phyloP scores from a whole-genome alignment of 2,888 invertebrate species.

The Panzeria rudis region DNA sequence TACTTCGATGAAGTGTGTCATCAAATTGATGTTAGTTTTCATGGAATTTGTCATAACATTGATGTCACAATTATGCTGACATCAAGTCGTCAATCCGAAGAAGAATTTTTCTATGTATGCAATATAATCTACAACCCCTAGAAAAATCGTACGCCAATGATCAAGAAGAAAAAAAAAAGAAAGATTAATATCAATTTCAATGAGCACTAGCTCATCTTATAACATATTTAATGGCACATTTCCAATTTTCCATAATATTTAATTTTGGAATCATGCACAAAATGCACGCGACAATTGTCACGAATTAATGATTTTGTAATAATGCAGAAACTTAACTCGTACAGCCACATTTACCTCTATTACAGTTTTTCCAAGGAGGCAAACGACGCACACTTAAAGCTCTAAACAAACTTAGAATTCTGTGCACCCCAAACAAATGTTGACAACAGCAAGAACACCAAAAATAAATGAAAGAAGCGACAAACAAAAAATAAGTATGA shows the following conservation, averaged over 20 bases:
- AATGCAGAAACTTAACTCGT: conserved; percentile 53
- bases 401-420: conserved; percentile 26
- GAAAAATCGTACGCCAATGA: too few relatives aligned
- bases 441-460: conserved; percentile 31
- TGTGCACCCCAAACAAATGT: conserved; percentile 50
- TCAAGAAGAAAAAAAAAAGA: neutral
- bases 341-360: conserved; percentile 13
- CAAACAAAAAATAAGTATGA: conserved; percentile 12
- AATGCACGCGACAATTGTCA: conserved; percentile 72
- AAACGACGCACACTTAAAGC: conserved; percentile 10
- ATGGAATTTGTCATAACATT: too few relatives aligned
- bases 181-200: conserved; percentile 55
- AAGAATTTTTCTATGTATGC: too few relatives aligned
- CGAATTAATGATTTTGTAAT: conserved; percentile 72
- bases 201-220: conserved; percentile 47
- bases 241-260: conserved; percentile 68
- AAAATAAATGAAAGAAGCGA: neutral
- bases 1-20: too few relatives aligned
- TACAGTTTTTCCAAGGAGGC: conserved; percentile 10
- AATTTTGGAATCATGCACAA: conserved; percentile 68
- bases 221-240: conserved; percentile 66
- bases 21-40: too few relatives aligned
- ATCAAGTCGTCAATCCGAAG: too few relatives aligned
- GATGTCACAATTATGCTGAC: neutral
- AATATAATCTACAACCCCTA: too few relatives aligned